Conservation (phyloP, 2,113 vertebrate genomes). For the Galbula dea region DNA sequence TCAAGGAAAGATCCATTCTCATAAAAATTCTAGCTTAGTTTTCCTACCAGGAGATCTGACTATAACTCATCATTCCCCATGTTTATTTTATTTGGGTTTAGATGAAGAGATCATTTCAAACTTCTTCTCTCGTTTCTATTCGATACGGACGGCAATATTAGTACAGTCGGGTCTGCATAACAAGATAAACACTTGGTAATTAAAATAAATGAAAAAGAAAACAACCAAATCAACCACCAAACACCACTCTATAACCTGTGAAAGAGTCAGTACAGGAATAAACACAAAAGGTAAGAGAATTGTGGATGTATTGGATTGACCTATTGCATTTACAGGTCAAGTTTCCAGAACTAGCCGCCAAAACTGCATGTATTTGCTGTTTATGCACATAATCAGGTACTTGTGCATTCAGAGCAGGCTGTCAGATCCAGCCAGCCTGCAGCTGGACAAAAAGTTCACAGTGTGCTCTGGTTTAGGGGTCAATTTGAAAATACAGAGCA, state of each 20-base stretch:
- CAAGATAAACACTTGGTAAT: neutral
- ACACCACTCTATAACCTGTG: neutral
- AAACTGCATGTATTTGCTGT: constrained; percentile 10
- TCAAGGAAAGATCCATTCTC: constrained; percentile 15
- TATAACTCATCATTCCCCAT: neutral
- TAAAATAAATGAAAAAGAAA: neutral
- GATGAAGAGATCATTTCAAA: neutral
- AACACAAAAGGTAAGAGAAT: neutral
- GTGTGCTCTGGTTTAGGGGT: neutral
- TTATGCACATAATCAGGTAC: neutral
- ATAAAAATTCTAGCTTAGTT: constrained; percentile 42
- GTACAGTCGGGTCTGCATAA: neutral
- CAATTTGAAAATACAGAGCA: neutral
- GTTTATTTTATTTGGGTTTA: neutral
- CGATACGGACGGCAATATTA: neutral
- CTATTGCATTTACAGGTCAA: constrained; percentile 25
- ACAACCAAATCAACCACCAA: neutral
- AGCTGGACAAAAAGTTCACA: neutral
- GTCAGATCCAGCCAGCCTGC: neutral
- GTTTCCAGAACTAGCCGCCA: constrained; percentile 2
- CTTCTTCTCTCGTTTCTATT: neutral
- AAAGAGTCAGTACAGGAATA: neutral
- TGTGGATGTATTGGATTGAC: neutral
- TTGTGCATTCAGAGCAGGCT: constrained; percentile 19
- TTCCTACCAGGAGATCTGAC: constrained; percentile 15